phyloP scores from a whole-genome alignment of 2,113 vertebrate species.

The Pelvicachromis taeniatus region DNA sequence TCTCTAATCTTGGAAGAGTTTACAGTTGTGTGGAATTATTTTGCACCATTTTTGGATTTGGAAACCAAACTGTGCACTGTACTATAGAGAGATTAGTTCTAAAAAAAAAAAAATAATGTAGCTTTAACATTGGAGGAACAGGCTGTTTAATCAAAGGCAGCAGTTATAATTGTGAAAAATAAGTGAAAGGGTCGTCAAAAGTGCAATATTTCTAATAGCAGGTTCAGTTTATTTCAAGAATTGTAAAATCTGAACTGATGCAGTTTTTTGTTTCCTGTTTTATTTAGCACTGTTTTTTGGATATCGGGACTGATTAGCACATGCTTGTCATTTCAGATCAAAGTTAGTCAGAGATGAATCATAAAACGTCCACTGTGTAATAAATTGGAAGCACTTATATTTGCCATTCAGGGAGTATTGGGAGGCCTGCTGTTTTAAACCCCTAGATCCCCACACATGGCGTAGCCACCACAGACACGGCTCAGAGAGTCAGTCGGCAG shows the following conservation, averaged over 20 bases:
- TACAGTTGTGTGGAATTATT: neutral
- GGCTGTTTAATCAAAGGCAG: neutral
- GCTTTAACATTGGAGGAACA: neutral
- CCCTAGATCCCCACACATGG: conserved; percentile 73
- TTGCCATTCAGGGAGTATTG: conserved; percentile 56
- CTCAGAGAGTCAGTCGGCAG: conserved; percentile 71
- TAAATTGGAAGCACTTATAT: conserved; percentile 48
- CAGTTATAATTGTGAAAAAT: neutral
- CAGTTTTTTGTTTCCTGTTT: neutral
- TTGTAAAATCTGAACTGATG: neutral
- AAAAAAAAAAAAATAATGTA: neutral
- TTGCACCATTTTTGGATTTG: neutral
- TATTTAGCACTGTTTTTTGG: neutral
- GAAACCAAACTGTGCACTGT: neutral
- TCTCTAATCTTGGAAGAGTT: neutral
- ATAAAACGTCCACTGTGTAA: conserved; percentile 42
- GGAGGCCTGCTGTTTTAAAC: conserved; percentile 70
- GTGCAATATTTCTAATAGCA: neutral
- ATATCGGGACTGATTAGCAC: neutral
- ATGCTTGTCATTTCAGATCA: conserved; percentile 38
- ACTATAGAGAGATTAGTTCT: neutral
- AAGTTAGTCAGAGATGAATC: conserved; percentile 55
- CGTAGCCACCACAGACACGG: conserved; percentile 67
- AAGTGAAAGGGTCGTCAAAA: neutral
- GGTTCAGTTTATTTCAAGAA: neutral